Evolutionary conservation across 37 sponge, comb jelly and placozoan genomes (phyloP).

Genomic region (Chondrosia reniformis): DNA sequence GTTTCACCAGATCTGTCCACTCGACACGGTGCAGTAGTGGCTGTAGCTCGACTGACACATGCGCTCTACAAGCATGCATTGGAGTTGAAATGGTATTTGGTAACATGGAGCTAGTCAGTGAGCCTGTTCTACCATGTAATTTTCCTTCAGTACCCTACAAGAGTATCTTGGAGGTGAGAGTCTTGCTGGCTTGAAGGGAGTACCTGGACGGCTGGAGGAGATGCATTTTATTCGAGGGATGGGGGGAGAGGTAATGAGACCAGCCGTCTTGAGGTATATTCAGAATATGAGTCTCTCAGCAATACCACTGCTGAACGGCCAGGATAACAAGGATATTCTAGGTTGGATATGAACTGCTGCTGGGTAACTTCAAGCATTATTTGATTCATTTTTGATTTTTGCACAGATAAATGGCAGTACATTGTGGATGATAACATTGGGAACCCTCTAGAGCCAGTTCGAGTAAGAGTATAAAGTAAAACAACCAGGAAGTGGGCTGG

Average conservation of each 20-base stretch:
- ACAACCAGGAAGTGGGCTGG: no score
- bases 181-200: slow-evolving; percentile 21
- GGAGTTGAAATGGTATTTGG: background rate
- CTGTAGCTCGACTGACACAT: slow-evolving; percentile 47
- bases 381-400: background rate
- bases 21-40: slow-evolving; percentile 87
- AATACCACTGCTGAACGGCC: slow-evolving; percentile 23
- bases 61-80: slow-evolving; percentile 33
- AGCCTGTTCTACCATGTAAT: background rate
- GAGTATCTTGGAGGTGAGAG: slow-evolving; percentile 18
- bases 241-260: slow-evolving; percentile 83
- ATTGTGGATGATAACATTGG: slow-evolving; percentile 75
- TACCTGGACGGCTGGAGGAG: slow-evolving; percentile 35
- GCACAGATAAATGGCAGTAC: slow-evolving; percentile 62
- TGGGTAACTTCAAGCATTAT: no score
- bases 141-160: background rate
- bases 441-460: slow-evolving; percentile 48
- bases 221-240: slow-evolving; percentile 62
- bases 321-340: background rate
- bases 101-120: background rate
- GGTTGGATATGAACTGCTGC: no score
- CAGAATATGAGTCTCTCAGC: slow-evolving; percentile 61
- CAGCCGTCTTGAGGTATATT: slow-evolving; percentile 80
- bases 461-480: slow-evolving; percentile 33
- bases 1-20: slow-evolving; percentile 59